A percentile compares a stretch with the other conserved stretches of the same genome.
Evolutionary conservation across 1,140 invertebrate species (phyloP).

Genomic region (Drosophila punjabiensis): DNA sequence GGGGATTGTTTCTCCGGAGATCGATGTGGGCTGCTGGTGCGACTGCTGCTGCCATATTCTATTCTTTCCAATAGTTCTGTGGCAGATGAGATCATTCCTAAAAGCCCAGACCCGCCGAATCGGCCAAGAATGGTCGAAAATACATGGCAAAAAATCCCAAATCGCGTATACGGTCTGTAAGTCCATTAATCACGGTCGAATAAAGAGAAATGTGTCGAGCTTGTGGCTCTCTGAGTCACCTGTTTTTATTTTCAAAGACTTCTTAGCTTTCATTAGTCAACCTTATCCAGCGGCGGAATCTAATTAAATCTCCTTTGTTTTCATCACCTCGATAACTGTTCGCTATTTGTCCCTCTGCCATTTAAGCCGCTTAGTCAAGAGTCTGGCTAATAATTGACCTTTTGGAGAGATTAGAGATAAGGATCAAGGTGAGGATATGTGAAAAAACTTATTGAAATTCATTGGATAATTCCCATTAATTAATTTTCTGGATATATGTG

Average conservation of each 20-base stretch:
- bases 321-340: slow-evolving; percentile 47
- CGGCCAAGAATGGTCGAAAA: slow-evolving; percentile 38
- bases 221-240: slow-evolving; percentile 43
- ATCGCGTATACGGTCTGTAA: slow-evolving; percentile 63
- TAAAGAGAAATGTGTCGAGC: slow-evolving; percentile 46
- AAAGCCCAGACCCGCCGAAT: slow-evolving; percentile 46
- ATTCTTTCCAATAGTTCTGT: slow-evolving; percentile 17
- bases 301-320: slow-evolving; percentile 58
- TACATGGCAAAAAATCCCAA: slow-evolving; percentile 28
- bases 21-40: slow-evolving; percentile 58
- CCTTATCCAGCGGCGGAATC: slow-evolving; percentile 51
- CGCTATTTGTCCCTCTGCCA: slow-evolving; percentile 39
- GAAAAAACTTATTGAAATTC: neutral
- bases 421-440: neutral
- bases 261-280: slow-evolving; percentile 46
- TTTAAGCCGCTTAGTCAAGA: slow-evolving; percentile 47
- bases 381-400: slow-evolving; percentile 32
- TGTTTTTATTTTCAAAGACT: slow-evolving; percentile 21
- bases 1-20: slow-evolving; percentile 49
- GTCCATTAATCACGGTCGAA: slow-evolving; percentile 71
- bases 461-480: neutral
- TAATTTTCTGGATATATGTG: neutral
- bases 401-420: slow-evolving; percentile 8
- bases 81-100: slow-evolving; percentile 75
- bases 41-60: slow-evolving; percentile 12